These are phyloP conservation scores for Leptoteleia sp. DNA, from an alignment of 1,140 invertebrate genomes.

Conservation along the genomic window DNA sequence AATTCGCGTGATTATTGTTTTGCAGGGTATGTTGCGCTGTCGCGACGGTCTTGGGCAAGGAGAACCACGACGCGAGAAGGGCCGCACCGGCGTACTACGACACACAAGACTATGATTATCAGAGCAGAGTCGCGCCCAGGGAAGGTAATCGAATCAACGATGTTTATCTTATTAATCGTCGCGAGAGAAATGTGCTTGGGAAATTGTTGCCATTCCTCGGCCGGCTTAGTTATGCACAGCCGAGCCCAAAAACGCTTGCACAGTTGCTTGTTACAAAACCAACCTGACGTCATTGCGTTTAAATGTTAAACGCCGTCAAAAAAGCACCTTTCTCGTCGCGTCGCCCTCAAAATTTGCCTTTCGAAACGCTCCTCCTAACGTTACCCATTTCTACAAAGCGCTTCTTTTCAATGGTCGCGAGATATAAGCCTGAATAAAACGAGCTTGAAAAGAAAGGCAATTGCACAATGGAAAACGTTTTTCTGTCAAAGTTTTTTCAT, in stretches of 20 bases:
- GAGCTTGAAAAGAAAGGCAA: no score
- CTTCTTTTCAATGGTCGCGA: no score
- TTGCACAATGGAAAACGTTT: no score
- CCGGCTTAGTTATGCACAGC: slow-evolving; percentile 37
- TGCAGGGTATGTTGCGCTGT: slow-evolving; percentile 61
- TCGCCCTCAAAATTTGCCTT: no score
- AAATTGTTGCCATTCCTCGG: slow-evolving; percentile 38
- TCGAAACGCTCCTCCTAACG: no score
- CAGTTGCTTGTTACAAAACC: slow-evolving; percentile 29
- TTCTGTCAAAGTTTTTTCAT: no score
- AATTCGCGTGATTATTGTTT: slow-evolving; percentile 9
- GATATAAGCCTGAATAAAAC: no score
- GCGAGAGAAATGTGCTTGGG: slow-evolving; percentile 26
- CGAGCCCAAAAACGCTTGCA: slow-evolving; percentile 45
- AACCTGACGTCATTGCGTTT: slow-evolving; percentile 32
- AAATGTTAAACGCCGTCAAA: slow-evolving; percentile 32
- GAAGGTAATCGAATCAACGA: slow-evolving; percentile 38
- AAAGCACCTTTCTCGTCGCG: slow-evolving; percentile 40
- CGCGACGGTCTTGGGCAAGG: slow-evolving; percentile 52
- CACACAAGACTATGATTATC: slow-evolving; percentile 61
- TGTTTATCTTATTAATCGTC: slow-evolving; percentile 32
- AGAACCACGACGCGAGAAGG: slow-evolving; percentile 51
- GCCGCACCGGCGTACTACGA: slow-evolving; percentile 50
- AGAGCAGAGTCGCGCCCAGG: slow-evolving; percentile 47
- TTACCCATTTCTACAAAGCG: no score